A percentile compares a stretch with the other conserved stretches of the same genome.
These are phyloP conservation scores for Thysanoteuthis rhombus DNA, from an alignment of 2,888 invertebrate genomes.

Conservation along the genomic window DNA sequence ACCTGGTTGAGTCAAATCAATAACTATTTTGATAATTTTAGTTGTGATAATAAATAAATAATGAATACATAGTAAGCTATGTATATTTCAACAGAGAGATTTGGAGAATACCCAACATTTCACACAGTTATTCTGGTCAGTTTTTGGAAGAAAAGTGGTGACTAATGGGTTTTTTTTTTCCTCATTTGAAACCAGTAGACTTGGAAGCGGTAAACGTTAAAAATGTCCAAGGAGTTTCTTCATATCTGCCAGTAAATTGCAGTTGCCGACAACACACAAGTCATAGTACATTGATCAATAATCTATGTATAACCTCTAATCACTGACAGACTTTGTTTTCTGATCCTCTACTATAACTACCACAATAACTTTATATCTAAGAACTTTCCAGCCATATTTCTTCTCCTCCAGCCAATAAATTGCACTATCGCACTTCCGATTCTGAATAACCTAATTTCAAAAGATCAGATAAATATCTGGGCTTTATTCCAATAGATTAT, in stretches of 20 bases:
- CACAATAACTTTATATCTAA: not conserved
- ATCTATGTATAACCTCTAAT: not conserved
- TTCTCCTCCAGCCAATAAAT: not conserved
- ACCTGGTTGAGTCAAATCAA: too few relatives aligned
- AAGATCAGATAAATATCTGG: not conserved
- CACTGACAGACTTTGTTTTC: not conserved
- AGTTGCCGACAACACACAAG: not conserved
- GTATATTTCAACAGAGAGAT: too few relatives aligned
- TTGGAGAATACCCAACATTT: too few relatives aligned
- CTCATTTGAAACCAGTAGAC: not conserved
- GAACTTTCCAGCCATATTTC: not conserved
- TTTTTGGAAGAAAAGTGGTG: not conserved
- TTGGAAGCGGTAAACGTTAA: not conserved
- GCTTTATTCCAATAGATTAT: too few relatives aligned
- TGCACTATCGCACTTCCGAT: not conserved
- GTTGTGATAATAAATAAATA: too few relatives aligned
- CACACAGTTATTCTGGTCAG: too few relatives aligned
- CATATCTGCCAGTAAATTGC: not conserved
- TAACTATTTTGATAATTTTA: too few relatives aligned
- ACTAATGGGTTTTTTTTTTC: not conserved
- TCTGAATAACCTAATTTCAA: not conserved
- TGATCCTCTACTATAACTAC: not conserved
- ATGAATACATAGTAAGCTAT: too few relatives aligned
- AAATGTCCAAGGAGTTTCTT: not conserved
- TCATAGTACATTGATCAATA: not conserved